Conservation (phyloP, 2,113 vertebrate species). For the Herpetotheres cachinnans region DNA sequence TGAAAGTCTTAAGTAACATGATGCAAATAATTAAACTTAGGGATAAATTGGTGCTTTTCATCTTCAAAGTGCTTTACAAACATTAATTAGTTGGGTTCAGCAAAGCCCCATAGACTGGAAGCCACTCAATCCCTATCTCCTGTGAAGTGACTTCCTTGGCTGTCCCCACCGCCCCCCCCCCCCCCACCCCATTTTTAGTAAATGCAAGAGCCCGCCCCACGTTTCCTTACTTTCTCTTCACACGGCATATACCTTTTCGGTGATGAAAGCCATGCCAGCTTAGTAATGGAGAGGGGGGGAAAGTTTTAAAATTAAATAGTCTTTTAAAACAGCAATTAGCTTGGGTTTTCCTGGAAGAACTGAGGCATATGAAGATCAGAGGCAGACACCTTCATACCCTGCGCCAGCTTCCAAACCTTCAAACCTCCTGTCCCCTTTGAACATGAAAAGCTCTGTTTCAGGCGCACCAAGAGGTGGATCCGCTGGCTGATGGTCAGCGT, state of each 20-base stretch:
- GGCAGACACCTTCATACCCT: slow-evolving; percentile 24
- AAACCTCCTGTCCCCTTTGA: slow-evolving; percentile 70
- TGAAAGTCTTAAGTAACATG: slow-evolving; percentile 2
- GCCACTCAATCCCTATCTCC: not conserved
- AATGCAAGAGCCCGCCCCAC: not conserved
- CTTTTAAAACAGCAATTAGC: slow-evolving; percentile 63
- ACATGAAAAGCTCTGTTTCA: slow-evolving; percentile 72
- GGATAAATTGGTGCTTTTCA: not conserved
- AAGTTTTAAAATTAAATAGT: slow-evolving; percentile 44
- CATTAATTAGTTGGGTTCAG: slow-evolving; percentile 8
- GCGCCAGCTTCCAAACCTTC: slow-evolving; percentile 55
- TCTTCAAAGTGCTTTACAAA: slow-evolving; percentile 38
- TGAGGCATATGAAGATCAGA: slow-evolving; percentile 71
- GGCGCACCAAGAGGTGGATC: slow-evolving; percentile 65
- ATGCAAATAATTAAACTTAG: slow-evolving; percentile 45
- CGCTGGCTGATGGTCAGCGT: slow-evolving; percentile 57
- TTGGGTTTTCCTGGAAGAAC: slow-evolving; percentile 63
- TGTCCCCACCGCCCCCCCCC: not conserved
- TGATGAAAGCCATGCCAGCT: not conserved
- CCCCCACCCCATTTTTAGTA: not conserved
- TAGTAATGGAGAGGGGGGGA: not conserved
- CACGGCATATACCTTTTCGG: not conserved
- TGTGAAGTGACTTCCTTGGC: not conserved
- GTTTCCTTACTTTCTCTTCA: not conserved
- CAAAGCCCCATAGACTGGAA: not conserved